A percentile compares a stretch with the other conserved stretches of the same genome.
phyloP scores from a whole-genome alignment of 2,113 vertebrate genomes.

The Perca fluviatilis region DNA sequence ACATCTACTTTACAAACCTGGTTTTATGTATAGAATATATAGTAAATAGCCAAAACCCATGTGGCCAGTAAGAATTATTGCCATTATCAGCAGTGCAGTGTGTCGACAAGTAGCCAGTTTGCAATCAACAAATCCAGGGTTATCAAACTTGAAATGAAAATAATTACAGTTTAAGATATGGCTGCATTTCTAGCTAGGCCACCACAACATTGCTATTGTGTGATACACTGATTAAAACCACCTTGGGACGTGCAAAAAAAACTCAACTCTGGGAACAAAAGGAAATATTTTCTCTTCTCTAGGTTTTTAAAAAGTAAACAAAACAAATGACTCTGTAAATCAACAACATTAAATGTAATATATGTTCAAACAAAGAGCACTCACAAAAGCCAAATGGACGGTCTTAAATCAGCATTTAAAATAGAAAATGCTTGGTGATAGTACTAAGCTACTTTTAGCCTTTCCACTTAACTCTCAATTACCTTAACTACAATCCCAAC shows the following conservation, averaged over 20 bases:
- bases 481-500: slow-evolving; percentile 50
- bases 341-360: slow-evolving; percentile 55
- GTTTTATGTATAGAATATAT: slow-evolving; percentile 23
- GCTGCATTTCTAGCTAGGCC: slow-evolving; percentile 22
- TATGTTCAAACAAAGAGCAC: slow-evolving; percentile 48
- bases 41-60: slow-evolving; percentile 6
- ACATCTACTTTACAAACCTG: slow-evolving; percentile 6
- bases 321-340: slow-evolving; percentile 56
- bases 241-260: slow-evolving; percentile 31
- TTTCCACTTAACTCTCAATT: slow-evolving; percentile 35
- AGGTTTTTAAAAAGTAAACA: slow-evolving; percentile 37
- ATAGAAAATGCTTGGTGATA: slow-evolving; percentile 30
- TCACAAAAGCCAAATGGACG: slow-evolving; percentile 32
- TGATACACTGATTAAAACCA: slow-evolving; percentile 55
- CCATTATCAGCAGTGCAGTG: slow-evolving; percentile 32
- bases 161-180: slow-evolving; percentile 48
- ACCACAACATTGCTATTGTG: slow-evolving; percentile 27
- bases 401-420: slow-evolving; percentile 41
- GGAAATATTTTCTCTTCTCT: slow-evolving; percentile 28
- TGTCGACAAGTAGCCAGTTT: slow-evolving; percentile 50
- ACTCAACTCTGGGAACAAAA: slow-evolving; percentile 30
- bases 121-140: slow-evolving; percentile 41
- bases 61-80: background rate
- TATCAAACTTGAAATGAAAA: slow-evolving; percentile 59
- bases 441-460: slow-evolving; percentile 25